Evolutionary conservation across 2,888 invertebrate species (phyloP).

Genomic region (Dicycla oo): DNA sequence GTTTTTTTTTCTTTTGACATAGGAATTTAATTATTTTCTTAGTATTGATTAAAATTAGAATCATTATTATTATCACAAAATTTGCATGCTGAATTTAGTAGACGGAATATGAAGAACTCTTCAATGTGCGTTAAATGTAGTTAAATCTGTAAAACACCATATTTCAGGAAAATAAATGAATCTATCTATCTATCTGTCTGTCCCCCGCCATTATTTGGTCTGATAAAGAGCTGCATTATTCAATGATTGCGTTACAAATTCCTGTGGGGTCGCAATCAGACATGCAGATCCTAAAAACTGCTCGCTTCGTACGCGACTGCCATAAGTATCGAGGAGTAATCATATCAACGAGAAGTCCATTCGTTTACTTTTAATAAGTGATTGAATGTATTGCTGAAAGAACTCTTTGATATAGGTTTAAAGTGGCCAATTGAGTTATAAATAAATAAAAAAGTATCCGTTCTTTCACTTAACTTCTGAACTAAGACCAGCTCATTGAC

Average conservation of each 20-base stretch:
- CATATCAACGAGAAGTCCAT: not conserved
- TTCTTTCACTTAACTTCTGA: not conserved
- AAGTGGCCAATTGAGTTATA: not conserved
- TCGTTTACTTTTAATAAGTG: no score
- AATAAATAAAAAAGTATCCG: not conserved
- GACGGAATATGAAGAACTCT: no score
- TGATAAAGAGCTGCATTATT: constrained; percentile 41
- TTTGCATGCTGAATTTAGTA: no score
- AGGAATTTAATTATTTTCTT: no score
- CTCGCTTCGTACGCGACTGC: constrained; percentile 33
- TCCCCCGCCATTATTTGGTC: not conserved
- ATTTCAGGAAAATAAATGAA: no score
- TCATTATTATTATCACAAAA: no score
- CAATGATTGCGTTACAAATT: constrained; percentile 41
- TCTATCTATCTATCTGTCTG: no score
- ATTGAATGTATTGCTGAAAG: not conserved
- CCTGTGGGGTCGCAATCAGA: constrained; percentile 36
- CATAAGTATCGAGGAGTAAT: constrained; percentile 32
- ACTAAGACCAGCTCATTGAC: no score
- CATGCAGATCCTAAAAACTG: constrained; percentile 44
- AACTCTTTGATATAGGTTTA: not conserved
- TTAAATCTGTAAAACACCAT: no score
- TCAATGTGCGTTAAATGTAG: no score
- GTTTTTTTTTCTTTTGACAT: no score
- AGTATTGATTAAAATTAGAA: no score